Evolutionary conservation across 2,113 vertebrate species (phyloP), one percentile per base, ranked within the genome.

Genomic region (Mesoclemmys tuberculata): DNA sequence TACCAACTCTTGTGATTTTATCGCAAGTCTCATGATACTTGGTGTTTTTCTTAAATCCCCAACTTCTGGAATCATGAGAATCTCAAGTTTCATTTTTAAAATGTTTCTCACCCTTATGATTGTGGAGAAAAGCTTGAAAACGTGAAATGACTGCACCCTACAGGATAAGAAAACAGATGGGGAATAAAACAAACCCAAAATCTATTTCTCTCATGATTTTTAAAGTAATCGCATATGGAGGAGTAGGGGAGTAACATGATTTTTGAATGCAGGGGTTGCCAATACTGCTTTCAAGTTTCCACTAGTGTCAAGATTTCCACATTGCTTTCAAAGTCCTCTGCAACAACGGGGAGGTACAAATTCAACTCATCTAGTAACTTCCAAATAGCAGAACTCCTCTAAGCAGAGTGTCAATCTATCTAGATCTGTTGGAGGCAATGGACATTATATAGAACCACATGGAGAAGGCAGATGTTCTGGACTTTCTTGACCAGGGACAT

Each of bases 101-200:
- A 21, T 78, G 5, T 4, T 29, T 49, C 8, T 64, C n/a, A 52
- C 38, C 14, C 0, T 18, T 4, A 35, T 10, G 4, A 80, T 1
- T 46, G 4, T 0, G 9, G 22, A 31, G 6, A n/a, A 54, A n/a
- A 54, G 35, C 49, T 8, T 29, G 26, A 46, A 64, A 52, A 12
- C 11, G 29, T n/a, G 35, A 49, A 68, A 19, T 10, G 48, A 84
- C 44, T 16, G 0, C 82, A 54, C 6, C 12, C 26, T 24, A 8
- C 71, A 82, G 29, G 13, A 5, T 56, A 61, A 14, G 5, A 88
- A 86, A 90, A 46, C 3, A 82, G 10, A 22, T 8, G 51, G 19
- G 4, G 11, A 86, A 41, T 41, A 31, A 52, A 75, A 52, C 10
- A 6, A 1, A 2, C 10, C 29, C 12, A 7, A 3, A 3, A 22